Evolutionary conservation across 2,113 vertebrate genomes (phyloP).

Genomic region (Xiphias gladius): DNA sequence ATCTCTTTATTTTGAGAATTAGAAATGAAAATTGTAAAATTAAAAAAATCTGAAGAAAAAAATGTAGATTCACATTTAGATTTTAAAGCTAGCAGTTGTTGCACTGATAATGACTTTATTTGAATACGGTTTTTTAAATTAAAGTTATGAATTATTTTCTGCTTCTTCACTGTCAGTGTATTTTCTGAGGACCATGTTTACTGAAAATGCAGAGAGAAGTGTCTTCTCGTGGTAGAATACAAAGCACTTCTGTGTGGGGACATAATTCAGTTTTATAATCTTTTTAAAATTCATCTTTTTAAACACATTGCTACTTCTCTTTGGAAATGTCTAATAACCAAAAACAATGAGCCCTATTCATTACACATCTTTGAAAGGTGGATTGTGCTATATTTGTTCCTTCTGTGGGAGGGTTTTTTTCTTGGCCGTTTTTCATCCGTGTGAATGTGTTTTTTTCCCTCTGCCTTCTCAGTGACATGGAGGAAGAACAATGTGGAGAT

Average conservation of each 20-base stretch:
- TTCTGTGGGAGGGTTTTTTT: conserved; percentile 18
- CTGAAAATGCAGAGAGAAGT: too few species aligned
- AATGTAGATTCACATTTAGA: too few species aligned
- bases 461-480: conserved; percentile 86
- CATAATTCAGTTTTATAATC: not conserved
- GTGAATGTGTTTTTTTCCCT: conserved; percentile 7
- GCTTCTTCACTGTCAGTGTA: too few species aligned
- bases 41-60: too few species aligned
- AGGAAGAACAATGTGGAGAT: conserved; percentile 86
- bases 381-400: conserved; percentile 21
- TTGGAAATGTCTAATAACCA: not conserved
- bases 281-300: not conserved
- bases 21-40: too few species aligned
- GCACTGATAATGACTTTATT: too few species aligned
- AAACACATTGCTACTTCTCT: not conserved
- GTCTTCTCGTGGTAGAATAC: not conserved
- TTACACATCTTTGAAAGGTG: not conserved
- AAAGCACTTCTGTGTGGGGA: not conserved
- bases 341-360: not conserved
- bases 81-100: not conserved
- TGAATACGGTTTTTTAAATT: too few species aligned
- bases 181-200: not conserved
- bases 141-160: too few species aligned
- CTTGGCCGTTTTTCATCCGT: conserved; percentile 6
- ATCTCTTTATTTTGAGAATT: not conserved